Percentiles rank a stretch among this genome's conserved stretches.
Evolutionary conservation across 2,888 invertebrate species (phyloP).

Genomic region (Hydriomena furcata): DNA sequence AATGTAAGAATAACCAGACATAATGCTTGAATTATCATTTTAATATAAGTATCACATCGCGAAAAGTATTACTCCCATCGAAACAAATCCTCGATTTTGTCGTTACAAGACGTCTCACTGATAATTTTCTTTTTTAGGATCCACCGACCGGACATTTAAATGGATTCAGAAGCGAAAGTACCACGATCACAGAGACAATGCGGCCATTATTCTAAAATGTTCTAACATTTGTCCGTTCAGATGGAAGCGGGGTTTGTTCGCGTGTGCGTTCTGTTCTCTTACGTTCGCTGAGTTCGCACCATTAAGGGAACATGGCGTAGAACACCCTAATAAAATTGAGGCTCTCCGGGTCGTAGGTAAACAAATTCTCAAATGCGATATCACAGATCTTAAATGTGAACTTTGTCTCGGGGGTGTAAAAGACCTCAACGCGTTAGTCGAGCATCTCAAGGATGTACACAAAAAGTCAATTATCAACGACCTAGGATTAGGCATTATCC

Average conservation of each 20-base stretch:
- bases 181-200: constrained; percentile 72
- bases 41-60: too few relatives aligned
- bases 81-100: not conserved
- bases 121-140: constrained; percentile 70
- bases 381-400: constrained; percentile 60
- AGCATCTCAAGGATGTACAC: constrained; percentile 59
- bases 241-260: constrained; percentile 66
- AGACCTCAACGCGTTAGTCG: constrained; percentile 53
- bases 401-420: constrained; percentile 51
- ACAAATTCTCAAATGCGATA: constrained; percentile 58
- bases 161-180: constrained; percentile 69
- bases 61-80: too few relatives aligned
- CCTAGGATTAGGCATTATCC: constrained; percentile 59
- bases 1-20: too few relatives aligned
- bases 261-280: constrained; percentile 63
- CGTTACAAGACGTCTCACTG: constrained; percentile 40
- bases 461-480: constrained; percentile 54
- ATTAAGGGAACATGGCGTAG: constrained; percentile 52
- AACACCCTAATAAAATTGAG: constrained; percentile 58
- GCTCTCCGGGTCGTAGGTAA: constrained; percentile 13
- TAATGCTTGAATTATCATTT: too few relatives aligned
- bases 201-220: constrained; percentile 65
- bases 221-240: constrained; percentile 73
- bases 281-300: constrained; percentile 61
- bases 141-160: constrained; percentile 52